Evolutionary conservation across 2,888 invertebrate species (phyloP), one percentile per base, ranked within the genome.

Genomic region (Tyria jacobaeae): DNA sequence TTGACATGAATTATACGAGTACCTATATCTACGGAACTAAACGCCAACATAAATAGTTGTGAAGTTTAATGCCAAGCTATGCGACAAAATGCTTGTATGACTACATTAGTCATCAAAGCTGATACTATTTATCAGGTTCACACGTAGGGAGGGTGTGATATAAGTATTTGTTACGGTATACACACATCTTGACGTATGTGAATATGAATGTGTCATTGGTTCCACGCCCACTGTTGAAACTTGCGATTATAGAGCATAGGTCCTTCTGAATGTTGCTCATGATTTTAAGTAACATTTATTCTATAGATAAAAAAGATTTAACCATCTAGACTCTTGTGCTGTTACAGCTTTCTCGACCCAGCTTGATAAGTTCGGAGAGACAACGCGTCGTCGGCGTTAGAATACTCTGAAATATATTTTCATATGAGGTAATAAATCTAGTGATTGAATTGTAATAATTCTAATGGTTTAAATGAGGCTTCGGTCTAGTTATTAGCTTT

Each of bases 91-190:
- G 48, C 14, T 27, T 27, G 27, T 4, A 27, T 27, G n/a, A 60
- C 17, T 35, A 31, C 35, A 35, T 34, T 58, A 51, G 51, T 58
- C 51, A 50, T 49, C 35, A 31, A n/a, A 58, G 6, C n/a, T 31
- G 31, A 41, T 21, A 24, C n/a, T 12, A 15, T 21, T 54, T n/a
- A 44, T 34, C 55, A 35, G 34, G 9, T 54, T 21, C 35, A 48
- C 53, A 62, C 48, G 57, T 25, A 48, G 51, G 37, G 50, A 14
- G 17, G 12, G 37, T 54, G 60, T 62, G 61, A 52, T 52, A 49
- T 7, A 5, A 48, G 52, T 39, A 10, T 17, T 10, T 7, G 9
- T 41, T 17, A 41, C 41, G 10, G 41, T 17, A 41, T 41, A 10
- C 3, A 49, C 53, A 49, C 34, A 37, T 17, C 10, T 15, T 53